Evolutionary conservation across 2,113 vertebrate genomes (phyloP).

Genomic region (Crotophaga sulcirostris): DNA sequence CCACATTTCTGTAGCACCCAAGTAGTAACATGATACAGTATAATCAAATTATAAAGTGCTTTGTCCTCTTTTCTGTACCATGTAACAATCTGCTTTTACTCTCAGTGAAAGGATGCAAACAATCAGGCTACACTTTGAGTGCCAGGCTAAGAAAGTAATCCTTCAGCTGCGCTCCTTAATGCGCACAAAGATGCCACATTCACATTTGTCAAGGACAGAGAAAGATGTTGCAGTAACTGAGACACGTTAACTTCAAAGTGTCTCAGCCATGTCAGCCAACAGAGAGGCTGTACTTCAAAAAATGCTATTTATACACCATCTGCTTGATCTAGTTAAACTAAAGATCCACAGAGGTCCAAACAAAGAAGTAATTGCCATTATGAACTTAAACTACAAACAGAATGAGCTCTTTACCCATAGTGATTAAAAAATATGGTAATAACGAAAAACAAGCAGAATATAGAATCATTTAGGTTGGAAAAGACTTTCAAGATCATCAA

Average conservation of each 20-base stretch:
- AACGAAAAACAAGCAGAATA: background rate
- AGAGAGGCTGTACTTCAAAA: background rate
- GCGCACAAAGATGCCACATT: accelerated
- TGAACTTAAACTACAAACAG: background rate
- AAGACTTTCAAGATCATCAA: no score
- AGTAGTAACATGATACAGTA: background rate
- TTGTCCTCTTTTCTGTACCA: background rate
- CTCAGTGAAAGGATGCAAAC: background rate
- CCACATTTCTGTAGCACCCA: background rate
- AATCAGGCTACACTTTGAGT: background rate
- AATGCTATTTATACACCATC: background rate
- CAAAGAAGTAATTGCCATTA: background rate
- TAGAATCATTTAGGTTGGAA: no score
- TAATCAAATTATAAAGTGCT: background rate
- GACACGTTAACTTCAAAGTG: background rate
- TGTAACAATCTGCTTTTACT: background rate
- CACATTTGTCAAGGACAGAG: background rate
- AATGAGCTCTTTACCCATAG: background rate
- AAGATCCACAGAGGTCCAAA: background rate
- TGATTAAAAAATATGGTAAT: background rate
- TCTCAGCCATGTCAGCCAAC: background rate
- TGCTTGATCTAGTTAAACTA: background rate
- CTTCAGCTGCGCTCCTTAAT: background rate
- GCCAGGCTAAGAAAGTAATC: background rate
- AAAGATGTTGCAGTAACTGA: background rate